phyloP scores from a whole-genome alignment of 2,888 invertebrate genomes.

The Monoplex corrugatus region DNA sequence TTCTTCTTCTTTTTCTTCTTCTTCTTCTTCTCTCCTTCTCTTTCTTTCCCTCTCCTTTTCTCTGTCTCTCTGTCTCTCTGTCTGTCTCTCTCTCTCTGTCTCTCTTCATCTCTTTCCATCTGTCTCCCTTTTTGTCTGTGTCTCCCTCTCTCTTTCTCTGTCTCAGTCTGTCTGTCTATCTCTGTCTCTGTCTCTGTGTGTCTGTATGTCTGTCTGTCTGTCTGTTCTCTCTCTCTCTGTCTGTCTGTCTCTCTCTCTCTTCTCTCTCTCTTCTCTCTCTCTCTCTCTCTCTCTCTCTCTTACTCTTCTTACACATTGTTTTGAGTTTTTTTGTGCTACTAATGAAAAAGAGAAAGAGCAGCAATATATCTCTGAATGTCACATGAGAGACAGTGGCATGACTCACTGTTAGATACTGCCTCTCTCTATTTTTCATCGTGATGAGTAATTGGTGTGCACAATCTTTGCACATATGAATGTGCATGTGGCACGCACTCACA shows the following conservation, averaged over 20 bases:
- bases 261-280: not conserved
- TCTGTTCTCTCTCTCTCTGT: not conserved
- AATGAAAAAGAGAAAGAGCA: too few relatives aligned
- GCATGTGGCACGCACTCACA: too few relatives aligned
- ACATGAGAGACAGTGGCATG: too few relatives aligned
- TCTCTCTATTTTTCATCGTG: too few relatives aligned
- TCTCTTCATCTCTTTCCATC: not conserved
- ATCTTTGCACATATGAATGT: too few relatives aligned
- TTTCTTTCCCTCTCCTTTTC: not conserved
- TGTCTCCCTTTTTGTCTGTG: not conserved
- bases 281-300: not conserved
- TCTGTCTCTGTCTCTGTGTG: not conserved
- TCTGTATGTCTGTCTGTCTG: not conserved
- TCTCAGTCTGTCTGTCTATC: not conserved
- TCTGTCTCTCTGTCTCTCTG: not conserved
- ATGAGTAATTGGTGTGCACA: too few relatives aligned
- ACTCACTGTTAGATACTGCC: too few relatives aligned
- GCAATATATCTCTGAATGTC: too few relatives aligned
- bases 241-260: not conserved
- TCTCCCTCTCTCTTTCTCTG: not conserved
- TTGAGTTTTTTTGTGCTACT: too few relatives aligned
- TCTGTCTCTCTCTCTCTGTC: not conserved
- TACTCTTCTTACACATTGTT: too few relatives aligned
- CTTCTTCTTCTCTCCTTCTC: not conserved
- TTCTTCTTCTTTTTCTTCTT: not conserved